Evolutionary conservation across 2,113 vertebrate species (phyloP).

Genomic region (Lampris incognitus): DNA sequence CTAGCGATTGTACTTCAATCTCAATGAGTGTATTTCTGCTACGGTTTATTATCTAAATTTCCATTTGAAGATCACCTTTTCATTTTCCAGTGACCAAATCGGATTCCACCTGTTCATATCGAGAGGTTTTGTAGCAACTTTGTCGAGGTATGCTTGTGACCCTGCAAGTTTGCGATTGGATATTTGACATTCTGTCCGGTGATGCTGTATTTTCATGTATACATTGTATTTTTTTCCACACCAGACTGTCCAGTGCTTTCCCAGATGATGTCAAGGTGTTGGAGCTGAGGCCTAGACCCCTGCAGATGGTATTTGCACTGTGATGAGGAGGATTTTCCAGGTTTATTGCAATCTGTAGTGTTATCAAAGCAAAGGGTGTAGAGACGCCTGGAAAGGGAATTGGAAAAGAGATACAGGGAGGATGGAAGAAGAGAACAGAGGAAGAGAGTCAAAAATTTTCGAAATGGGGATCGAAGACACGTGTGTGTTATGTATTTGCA

Average conservation of each 20-base stretch:
- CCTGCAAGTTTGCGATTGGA: conserved; percentile 1
- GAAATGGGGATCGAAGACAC: conserved; percentile 23
- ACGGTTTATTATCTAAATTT: neutral
- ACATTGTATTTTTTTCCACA: conserved; percentile 15
- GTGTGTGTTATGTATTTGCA: neutral
- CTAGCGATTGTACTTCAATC: neutral
- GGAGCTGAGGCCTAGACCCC: conserved; percentile 62
- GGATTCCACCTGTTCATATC: neutral
- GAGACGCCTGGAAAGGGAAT: conserved; percentile 62
- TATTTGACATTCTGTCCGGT: conserved; percentile 45
- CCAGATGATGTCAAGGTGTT: conserved; percentile 53
- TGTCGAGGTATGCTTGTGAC: neutral
- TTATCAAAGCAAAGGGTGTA: conserved; percentile 41
- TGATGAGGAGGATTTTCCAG: conserved; percentile 75
- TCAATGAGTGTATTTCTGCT: neutral
- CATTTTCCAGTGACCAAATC: neutral
- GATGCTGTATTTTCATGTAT: conserved; percentile 32
- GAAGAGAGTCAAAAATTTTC: conserved; percentile 55
- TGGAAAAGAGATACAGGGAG: conserved; percentile 62
- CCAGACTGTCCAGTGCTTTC: conserved; percentile 25
- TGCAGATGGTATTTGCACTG: conserved; percentile 78
- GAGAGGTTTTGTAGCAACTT: neutral
- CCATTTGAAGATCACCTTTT: neutral
- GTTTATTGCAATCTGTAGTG: conserved; percentile 75
- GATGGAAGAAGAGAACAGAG: conserved; percentile 13